Evolutionary conservation across 2,113 vertebrate species (phyloP).

Genomic region (Marcusenius ussheri): DNA sequence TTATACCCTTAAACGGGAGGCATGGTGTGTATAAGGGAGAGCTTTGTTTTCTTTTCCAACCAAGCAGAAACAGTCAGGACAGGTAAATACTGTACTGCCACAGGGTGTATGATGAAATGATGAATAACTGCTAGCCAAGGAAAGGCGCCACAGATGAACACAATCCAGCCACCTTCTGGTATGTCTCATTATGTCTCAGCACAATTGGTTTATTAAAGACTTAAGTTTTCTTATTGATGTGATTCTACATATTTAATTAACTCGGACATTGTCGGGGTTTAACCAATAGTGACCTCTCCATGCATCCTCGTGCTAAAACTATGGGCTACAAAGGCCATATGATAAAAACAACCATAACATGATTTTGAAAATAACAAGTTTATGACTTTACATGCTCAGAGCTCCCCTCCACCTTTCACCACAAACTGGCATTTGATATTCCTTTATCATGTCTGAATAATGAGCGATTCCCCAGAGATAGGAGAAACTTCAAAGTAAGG

Average conservation of each 20-base stretch:
- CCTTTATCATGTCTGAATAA: not conserved
- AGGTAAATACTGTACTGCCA: not conserved
- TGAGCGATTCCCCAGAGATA: not conserved
- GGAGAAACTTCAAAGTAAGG: not conserved
- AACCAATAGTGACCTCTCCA: not conserved
- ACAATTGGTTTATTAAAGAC: not conserved
- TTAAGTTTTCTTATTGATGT: not conserved
- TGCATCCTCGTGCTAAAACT: not conserved
- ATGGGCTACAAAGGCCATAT: not conserved
- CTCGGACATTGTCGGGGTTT: not conserved
- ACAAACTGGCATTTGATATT: not conserved
- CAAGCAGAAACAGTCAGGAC: not conserved
- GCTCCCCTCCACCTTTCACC: not conserved
- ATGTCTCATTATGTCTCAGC: not conserved
- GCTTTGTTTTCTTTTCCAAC: not conserved
- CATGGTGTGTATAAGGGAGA: not conserved
- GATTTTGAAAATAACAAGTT: not conserved
- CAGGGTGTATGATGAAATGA: not conserved
- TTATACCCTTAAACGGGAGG: constrained; percentile 33
- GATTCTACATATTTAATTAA: not conserved
- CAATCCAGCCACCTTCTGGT: not conserved
- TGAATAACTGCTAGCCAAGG: not conserved
- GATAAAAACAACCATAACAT: not conserved
- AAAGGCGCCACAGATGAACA: not conserved
- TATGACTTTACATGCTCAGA: not conserved